Evolutionary conservation across 2,797 vertebrate species (phyloP).

Genomic region (Cynopterus sphinx): DNA sequence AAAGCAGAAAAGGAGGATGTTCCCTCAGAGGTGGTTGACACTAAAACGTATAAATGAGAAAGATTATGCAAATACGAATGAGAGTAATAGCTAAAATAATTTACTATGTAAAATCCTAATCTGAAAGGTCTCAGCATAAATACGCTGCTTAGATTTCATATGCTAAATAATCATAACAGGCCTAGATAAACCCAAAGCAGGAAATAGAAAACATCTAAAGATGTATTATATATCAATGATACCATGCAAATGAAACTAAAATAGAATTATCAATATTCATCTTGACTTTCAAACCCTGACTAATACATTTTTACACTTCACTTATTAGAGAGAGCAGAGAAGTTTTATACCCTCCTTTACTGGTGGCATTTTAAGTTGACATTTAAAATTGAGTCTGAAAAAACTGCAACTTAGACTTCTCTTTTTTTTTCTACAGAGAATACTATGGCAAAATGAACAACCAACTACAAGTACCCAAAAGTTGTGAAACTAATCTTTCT

Average conservation of each 20-base stretch:
- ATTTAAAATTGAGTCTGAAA: slow-evolving; percentile 50
- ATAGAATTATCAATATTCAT: slow-evolving; percentile 57
- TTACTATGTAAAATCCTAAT: not conserved
- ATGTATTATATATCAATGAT: not conserved
- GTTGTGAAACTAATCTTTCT: not conserved
- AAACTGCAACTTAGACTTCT: not conserved
- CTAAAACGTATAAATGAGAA: slow-evolving; percentile 68
- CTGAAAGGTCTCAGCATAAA: slow-evolving; percentile 41
- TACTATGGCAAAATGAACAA: slow-evolving; percentile 39
- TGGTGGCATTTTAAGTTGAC: slow-evolving; percentile 24
- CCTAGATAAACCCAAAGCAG: slow-evolving; percentile 42
- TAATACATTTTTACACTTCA: slow-evolving; percentile 42
- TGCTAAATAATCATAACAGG: slow-evolving; percentile 53
- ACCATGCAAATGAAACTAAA: slow-evolving; percentile 21
- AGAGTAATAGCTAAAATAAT: slow-evolving; percentile 33
- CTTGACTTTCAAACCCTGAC: slow-evolving; percentile 27
- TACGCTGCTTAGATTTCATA: slow-evolving; percentile 22
- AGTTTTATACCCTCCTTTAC: not conserved
- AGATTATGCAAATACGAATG: slow-evolving; percentile 25
- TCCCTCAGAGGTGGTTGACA: slow-evolving; percentile 64
- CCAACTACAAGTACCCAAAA: not conserved
- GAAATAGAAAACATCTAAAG: slow-evolving; percentile 27
- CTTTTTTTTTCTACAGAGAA: not conserved
- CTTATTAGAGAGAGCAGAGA: not conserved
- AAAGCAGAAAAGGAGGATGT: slow-evolving; percentile 68